Base-by-base conservation (phyloP, 2,888 invertebrate genomes). In the Orchesellides sinensis region DNA sequence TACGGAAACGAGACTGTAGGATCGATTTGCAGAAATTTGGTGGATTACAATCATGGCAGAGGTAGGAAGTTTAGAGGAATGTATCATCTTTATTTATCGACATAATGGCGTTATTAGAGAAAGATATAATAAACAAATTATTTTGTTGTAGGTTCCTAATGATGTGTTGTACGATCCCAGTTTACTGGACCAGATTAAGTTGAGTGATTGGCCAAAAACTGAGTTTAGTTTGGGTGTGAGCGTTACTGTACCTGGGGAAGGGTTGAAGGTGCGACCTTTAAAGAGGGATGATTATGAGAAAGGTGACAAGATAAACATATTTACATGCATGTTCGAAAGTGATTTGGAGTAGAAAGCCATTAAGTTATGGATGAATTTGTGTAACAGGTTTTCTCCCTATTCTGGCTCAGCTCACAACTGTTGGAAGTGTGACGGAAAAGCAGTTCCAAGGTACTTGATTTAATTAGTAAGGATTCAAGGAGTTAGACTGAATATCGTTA, bases 401-500 rank as follows among this genome's bases (percentile, higher is more conserved):
- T 66, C 91, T 98, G 10, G 91, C 93, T 2, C 96, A 98, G 90
- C 91, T 98, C 47, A 98, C 98, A 1, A 92, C 92, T 83, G 96
- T 97, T 19, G 98, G 98, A 82, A 93, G 94, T 90, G 92, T 97
- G 23, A 92, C 93, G 29, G 92, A 93, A 88, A 93, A 94, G 88
- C 93, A 94, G 89, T 98, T 96, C 92, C 92, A 94, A 91, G 94
- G 97, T 97, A 92, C 19, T n/a, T n/a, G n/a, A n/a, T n/a, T n/a
- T n/a, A n/a, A n/a, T n/a, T n/a, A n/a, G n/a, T n/a, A n/a, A n/a
- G n/a, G n/a, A n/a, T n/a, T n/a, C n/a, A n/a, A n/a, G n/a, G n/a
- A n/a, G n/a, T n/a, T n/a, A n/a, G n/a, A n/a, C n/a, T n/a, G n/a
- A n/a, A n/a, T n/a, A n/a, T n/a, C n/a, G n/a, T n/a, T n/a, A n/a